A percentile compares a stretch with the other conserved stretches of the same genome.
Evolutionary conservation across 2,888 invertebrate genomes (phyloP).

Genomic region (Cosmia pyralina): DNA sequence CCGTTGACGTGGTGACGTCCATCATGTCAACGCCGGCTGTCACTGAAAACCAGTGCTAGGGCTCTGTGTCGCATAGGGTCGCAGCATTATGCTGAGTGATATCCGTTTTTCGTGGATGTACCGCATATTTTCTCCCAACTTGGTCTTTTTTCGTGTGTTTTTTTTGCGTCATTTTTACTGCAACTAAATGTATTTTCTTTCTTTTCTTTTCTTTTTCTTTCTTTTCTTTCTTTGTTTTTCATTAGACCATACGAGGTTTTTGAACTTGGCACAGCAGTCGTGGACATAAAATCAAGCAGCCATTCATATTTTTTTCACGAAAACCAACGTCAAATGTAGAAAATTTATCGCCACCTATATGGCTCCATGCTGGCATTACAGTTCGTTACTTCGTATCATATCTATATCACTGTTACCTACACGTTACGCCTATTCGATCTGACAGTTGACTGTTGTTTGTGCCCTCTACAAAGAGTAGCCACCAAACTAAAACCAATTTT

Average conservation of each 20-base stretch:
- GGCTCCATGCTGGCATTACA: slow-evolving; percentile 72
- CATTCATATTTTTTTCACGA: slow-evolving; percentile 29
- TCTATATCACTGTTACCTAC: slow-evolving; percentile 76
- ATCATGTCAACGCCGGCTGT: too few relatives aligned
- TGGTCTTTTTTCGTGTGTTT: too few relatives aligned
- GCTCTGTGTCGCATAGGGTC: too few relatives aligned
- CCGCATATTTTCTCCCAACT: too few relatives aligned
- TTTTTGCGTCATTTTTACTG: too few relatives aligned
- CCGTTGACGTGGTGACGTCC: too few relatives aligned
- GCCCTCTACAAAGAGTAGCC: slow-evolving; percentile 29
- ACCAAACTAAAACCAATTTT: slow-evolving; percentile 48
- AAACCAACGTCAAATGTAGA: slow-evolving; percentile 3
- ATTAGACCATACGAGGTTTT: not conserved
- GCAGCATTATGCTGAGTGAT: too few relatives aligned
- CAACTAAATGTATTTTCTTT: too few relatives aligned
- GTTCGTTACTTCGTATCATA: slow-evolving; percentile 86
- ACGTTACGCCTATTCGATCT: slow-evolving; percentile 62
- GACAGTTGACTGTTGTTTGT: slow-evolving; percentile 66
- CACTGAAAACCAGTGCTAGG: too few relatives aligned
- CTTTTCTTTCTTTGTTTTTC: too few relatives aligned
- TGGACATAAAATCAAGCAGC: slow-evolving; percentile 14
- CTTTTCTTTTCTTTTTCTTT: too few relatives aligned
- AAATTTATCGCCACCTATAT: slow-evolving; percentile 55
- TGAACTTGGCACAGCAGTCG: not conserved
- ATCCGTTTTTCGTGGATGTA: too few relatives aligned